Evolutionary conservation across 2,113 vertebrate genomes (phyloP), one percentile per base, ranked within the genome.

Genomic region (Myrmophylax atrothorax): DNA sequence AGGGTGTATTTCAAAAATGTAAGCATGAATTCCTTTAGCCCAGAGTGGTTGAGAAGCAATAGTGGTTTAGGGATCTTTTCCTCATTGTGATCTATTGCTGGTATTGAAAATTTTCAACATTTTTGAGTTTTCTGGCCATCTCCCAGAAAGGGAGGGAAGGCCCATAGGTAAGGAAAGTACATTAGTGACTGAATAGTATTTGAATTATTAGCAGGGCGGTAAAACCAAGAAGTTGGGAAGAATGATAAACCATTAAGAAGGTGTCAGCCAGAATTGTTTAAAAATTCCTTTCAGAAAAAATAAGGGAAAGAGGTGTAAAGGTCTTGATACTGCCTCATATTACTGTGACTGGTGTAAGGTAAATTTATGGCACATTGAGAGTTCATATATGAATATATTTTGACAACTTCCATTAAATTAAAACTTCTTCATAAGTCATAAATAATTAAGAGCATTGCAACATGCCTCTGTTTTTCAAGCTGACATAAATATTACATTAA

Each of bases 401-500:
- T 90, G 38, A 47, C 40, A 87, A 92, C 64, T 90, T n/a, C 67
- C 40, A 84, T 75, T 86, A 89, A 81, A 70, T 28, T 83, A 83
- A 66, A 88, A 78, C n/a, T 49, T 84, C 64, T 84, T 92, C 23
- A 14, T 92, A 86, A 78, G n/a, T 82, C 73, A 84, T 46, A 77
- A 90, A 96, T 44, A 72, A 78, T 70, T 84, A 92, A 64, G 13
- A 93, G 12, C 19, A 60, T 93, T 93, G 35, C 62, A 95, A 84
- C 93, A 89, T 70, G 49, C 25, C 14, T 82, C 87, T 96, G 82
- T 97, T 97, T 97, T 88, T 93, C 58, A 94, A 94, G 59, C 58
- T 85, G 94, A 68, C 46, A 95, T 96, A 98, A 96, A 97, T 96
- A 94, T 95, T 96, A 35, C 95, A 97, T 97, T 97, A 97, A 98